Evolutionary conservation across 2,113 vertebrate genomes (phyloP).

Genomic region (Sialia sialis): DNA sequence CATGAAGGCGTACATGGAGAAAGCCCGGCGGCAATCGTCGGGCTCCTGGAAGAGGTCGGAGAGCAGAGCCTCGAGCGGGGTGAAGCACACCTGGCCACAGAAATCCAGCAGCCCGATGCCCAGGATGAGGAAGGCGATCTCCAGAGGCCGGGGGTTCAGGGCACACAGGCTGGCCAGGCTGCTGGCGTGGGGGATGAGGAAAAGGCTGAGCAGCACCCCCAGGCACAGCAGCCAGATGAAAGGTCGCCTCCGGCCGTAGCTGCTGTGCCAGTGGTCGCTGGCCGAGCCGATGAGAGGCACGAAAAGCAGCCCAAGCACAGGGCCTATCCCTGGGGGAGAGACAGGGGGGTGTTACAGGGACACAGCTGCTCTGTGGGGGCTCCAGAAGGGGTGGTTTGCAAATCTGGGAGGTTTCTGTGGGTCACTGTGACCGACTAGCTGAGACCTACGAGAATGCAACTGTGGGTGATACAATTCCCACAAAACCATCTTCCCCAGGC

Average conservation of each 20-base stretch:
- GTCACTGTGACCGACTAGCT: too few species aligned
- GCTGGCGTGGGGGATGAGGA: slow-evolving; percentile 77
- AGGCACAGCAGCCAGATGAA: slow-evolving; percentile 85
- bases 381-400: fast-evolving
- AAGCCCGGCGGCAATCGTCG: slow-evolving; percentile 79
- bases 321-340: slow-evolving; percentile 77
- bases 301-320: slow-evolving; percentile 80
- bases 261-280: slow-evolving; percentile 83
- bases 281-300: slow-evolving; percentile 80
- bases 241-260: slow-evolving; percentile 81
- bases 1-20: slow-evolving; percentile 85
- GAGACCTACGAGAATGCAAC: too few species aligned
- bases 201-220: slow-evolving; percentile 82
- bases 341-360: background rate
- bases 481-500: too few species aligned
- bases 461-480: too few species aligned
- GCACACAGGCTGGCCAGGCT: slow-evolving; percentile 70
- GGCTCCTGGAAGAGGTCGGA: slow-evolving; percentile 84
- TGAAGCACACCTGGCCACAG: slow-evolving; percentile 88
- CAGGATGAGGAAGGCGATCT: slow-evolving; percentile 78
- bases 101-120: slow-evolving; percentile 83
- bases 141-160: slow-evolving; percentile 58
- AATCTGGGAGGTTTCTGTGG: background rate
- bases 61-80: slow-evolving; percentile 82
- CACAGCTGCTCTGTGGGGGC: fast-evolving